Conservation (phyloP, 2,888 invertebrate genomes). For the Drosophila helvetica region DNA sequence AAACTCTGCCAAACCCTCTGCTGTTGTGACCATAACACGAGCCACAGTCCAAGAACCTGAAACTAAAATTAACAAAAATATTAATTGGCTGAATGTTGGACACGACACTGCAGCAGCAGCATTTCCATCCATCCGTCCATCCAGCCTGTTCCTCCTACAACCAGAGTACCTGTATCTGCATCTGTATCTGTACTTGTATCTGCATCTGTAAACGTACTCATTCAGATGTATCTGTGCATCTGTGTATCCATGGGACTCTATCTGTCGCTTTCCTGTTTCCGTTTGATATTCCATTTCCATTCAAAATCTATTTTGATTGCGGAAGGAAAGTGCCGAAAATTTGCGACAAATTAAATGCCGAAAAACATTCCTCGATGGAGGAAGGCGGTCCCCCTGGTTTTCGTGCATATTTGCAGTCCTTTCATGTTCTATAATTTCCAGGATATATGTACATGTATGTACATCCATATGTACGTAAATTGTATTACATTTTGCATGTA, state of each 20-base stretch:
- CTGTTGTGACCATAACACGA: slow-evolving; percentile 19
- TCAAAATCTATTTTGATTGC: slow-evolving; percentile 2
- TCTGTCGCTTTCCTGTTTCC: background rate
- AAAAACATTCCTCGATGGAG: background rate
- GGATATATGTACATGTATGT: slow-evolving; percentile 22
- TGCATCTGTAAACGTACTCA: no score
- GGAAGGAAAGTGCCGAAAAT: background rate
- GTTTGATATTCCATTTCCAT: background rate
- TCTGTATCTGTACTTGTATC: background rate
- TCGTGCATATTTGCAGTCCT: slow-evolving; percentile 2
- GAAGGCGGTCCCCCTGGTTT: no score
- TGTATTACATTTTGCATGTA: background rate
- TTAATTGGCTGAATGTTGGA: slow-evolving; percentile 64
- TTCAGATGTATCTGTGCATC: background rate
- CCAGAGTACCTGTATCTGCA: background rate
- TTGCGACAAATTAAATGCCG: background rate
- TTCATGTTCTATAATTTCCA: slow-evolving; percentile 32
- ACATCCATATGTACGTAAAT: slow-evolving; percentile 18
- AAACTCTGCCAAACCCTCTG: slow-evolving; percentile 4
- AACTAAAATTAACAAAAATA: slow-evolving; percentile 66
- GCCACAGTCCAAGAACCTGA: slow-evolving; percentile 26
- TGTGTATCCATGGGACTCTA: background rate
- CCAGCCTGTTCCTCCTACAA: background rate
- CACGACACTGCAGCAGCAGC: background rate
- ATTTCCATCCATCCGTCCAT: background rate